phyloP scores from a whole-genome alignment of 1,140 invertebrate genomes.

The Aleiodes sp. region DNA sequence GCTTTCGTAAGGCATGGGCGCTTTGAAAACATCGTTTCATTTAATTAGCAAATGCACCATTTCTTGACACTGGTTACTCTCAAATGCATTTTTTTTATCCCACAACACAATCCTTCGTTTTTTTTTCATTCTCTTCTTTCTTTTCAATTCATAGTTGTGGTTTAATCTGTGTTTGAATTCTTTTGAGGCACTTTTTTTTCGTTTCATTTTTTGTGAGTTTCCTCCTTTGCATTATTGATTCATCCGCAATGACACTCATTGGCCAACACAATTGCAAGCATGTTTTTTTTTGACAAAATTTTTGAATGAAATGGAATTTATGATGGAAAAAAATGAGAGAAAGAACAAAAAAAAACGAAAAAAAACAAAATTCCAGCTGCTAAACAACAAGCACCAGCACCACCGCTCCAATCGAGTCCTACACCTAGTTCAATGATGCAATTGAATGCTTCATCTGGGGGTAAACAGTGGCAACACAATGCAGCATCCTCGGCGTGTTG shows the following conservation, averaged over 20 bases:
- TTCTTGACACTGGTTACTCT: not conserved
- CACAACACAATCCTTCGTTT: not conserved
- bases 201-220: too few relatives aligned
- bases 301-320: not conserved
- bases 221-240: constrained; percentile 2
- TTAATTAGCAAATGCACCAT: not conserved
- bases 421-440: constrained; percentile 50
- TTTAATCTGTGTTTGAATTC: too few relatives aligned
- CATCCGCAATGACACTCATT: not conserved
- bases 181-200: too few relatives aligned
- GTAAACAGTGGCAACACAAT: constrained; percentile 53
- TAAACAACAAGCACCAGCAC: constrained; percentile 60
- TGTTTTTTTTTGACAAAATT: not conserved
- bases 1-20: constrained; percentile 14
- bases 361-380: constrained; percentile 55
- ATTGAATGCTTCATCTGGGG: constrained; percentile 50
- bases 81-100: not conserved
- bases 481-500: constrained; percentile 55
- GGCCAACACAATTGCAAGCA: not conserved
- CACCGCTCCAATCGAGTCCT: constrained; percentile 53
- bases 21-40: constrained; percentile 8
- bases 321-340: not conserved
- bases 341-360: constrained; percentile 24
- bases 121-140: not conserved
- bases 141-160: too few relatives aligned